phyloP scores from a whole-genome alignment of 2,797 vertebrate species.

The Oreortyx pictus region DNA sequence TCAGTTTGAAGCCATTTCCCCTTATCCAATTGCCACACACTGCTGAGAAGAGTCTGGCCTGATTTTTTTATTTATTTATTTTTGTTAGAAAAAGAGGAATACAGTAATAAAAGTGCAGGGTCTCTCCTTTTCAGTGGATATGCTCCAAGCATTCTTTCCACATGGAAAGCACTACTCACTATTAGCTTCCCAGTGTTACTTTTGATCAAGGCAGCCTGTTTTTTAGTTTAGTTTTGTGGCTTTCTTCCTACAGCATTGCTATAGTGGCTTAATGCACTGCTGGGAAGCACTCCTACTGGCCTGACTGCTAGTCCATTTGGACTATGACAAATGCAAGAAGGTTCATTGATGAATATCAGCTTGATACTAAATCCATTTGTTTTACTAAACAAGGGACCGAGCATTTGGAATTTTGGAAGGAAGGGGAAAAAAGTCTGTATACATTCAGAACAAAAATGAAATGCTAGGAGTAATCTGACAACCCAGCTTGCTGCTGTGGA shows the following conservation, averaged over 20 bases:
- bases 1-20: too few relatives aligned
- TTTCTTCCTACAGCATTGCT: neutral
- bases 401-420: neutral
- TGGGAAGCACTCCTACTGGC: constrained; percentile 11
- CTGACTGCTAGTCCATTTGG: neutral
- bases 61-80: too few relatives aligned
- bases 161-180: neutral
- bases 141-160: neutral
- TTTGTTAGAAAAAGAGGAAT: neutral
- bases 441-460: neutral
- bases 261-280: neutral
- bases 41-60: too few relatives aligned
- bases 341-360: neutral
- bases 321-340: neutral
- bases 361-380: neutral
- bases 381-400: neutral
- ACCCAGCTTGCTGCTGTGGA: neutral
- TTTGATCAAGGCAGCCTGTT: neutral
- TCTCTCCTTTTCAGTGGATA: neutral
- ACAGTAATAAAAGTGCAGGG: neutral
- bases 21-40: too few relatives aligned
- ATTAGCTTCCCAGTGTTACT: neutral
- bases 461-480: neutral
- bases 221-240: neutral
- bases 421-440: neutral